Conservation (phyloP, 2,888 invertebrate genomes). For the Sphaerophoria taeniata region DNA sequence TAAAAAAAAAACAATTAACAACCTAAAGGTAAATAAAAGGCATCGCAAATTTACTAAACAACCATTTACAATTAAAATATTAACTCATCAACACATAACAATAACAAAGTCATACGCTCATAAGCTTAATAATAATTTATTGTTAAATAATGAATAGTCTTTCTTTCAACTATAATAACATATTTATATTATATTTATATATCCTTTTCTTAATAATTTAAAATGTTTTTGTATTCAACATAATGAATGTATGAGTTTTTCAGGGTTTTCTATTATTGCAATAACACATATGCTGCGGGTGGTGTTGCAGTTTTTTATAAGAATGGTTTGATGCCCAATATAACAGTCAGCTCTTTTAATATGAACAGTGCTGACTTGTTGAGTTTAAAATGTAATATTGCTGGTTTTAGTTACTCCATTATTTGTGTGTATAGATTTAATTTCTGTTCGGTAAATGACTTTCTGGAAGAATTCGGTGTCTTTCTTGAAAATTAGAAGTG, state of each 20-base stretch:
- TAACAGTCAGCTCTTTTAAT: neutral
- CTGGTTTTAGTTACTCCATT: slow-evolving; percentile 10
- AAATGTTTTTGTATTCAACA: too few species aligned
- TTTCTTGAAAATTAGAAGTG: neutral
- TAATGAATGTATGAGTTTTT: too few species aligned
- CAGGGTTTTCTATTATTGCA: neutral
- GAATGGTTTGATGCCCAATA: neutral
- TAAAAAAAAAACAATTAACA: too few species aligned
- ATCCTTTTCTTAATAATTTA: too few species aligned
- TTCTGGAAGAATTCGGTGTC: slow-evolving; percentile 13
- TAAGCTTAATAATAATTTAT: neutral
- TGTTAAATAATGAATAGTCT: neutral
- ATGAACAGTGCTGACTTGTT: slow-evolving; percentile 13
- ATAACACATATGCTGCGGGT: neutral
- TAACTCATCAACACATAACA: too few species aligned
- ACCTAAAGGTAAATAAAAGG: too few species aligned
- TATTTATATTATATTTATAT: too few species aligned
- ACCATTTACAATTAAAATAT: too few species aligned
- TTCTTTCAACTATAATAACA: too few species aligned
- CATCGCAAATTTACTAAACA: too few species aligned
- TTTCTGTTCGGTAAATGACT: slow-evolving; percentile 3
- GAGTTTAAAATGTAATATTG: neutral
- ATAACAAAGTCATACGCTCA: too few species aligned
- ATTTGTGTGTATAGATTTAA: slow-evolving; percentile 29
- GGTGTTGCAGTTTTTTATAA: slow-evolving; percentile 11